Conservation (phyloP, 53 echinoderm and acorn worm species). For the Holothuria scabra region DNA sequence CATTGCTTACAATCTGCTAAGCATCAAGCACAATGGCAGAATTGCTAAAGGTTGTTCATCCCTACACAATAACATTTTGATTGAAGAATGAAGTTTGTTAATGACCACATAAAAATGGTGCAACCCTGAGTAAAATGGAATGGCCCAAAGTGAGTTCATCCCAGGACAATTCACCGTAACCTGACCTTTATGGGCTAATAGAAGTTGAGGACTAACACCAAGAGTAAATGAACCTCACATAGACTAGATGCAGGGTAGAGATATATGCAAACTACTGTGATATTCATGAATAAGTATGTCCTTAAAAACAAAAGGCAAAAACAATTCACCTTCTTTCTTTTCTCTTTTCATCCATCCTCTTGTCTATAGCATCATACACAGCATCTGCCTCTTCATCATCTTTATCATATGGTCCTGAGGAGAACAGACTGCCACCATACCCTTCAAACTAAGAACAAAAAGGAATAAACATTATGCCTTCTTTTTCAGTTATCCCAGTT, state of each 20-base stretch:
- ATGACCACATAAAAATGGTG: no score
- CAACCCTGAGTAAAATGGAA: no score
- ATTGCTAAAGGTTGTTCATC: no score
- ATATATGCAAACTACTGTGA: background rate
- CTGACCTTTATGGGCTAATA: no score
- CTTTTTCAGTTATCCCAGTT: no score
- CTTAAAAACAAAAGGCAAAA: background rate
- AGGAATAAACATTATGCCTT: background rate
- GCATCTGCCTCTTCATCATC: constrained; percentile 95
- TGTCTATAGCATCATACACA: constrained; percentile 95
- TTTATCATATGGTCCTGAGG: constrained; percentile 90
- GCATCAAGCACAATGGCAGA: no score
- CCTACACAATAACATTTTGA: no score
- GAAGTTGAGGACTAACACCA: no score
- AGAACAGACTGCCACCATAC: constrained; percentile 86
- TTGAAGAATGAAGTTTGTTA: no score
- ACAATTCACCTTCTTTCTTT: constrained; percentile 80
- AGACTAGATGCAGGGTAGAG: background rate
- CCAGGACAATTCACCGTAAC: no score
- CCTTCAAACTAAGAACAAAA: constrained; percentile 71
- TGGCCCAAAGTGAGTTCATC: no score
- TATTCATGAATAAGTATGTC: background rate
- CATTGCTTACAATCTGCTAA: no score
- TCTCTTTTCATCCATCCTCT: constrained; percentile 98
- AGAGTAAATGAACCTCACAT: background rate